Evolutionary conservation across 2,113 vertebrate genomes (phyloP).

Genomic region (Cariama cristata): DNA sequence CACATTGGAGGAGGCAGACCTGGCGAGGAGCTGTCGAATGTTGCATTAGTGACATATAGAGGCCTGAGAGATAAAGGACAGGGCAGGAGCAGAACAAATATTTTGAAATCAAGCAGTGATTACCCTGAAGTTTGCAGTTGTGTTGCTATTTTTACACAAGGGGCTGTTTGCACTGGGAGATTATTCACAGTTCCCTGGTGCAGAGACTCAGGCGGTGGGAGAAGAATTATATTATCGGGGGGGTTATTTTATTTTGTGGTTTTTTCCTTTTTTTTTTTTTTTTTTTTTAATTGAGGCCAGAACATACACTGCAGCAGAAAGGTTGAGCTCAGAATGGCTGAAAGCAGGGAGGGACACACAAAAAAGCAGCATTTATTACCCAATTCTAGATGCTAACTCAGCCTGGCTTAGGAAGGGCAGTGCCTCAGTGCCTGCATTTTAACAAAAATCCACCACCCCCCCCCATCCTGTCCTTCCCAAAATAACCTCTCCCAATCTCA

Average conservation of each 20-base stretch:
- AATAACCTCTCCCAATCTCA: not conserved
- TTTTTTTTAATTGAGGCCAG: not conserved
- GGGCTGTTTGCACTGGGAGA: conserved; percentile 27
- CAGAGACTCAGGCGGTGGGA: not conserved
- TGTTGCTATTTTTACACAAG: conserved; percentile 33
- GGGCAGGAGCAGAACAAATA: conserved; percentile 69
- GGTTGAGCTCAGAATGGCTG: not conserved
- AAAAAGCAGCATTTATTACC: not conserved
- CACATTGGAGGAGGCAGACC: conserved; percentile 22
- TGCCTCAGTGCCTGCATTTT: not conserved
- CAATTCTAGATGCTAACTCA: not conserved
- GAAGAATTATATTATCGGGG: not conserved
- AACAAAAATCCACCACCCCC: not conserved
- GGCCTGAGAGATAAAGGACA: conserved; percentile 69
- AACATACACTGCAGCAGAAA: not conserved
- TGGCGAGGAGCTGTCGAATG: conserved; percentile 13
- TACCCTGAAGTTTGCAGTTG: conserved; percentile 46
- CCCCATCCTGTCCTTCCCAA: not conserved
- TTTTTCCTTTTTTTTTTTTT: not conserved
- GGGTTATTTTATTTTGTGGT: not conserved
- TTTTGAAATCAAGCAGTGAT: conserved; percentile 68
- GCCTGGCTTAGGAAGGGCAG: not conserved
- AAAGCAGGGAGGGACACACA: not conserved
- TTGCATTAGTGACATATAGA: conserved; percentile 71
- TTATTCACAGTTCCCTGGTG: conserved; percentile 46